These are phyloP conservation scores for Mythimna loreyi DNA, from an alignment of 2,888 invertebrate species.

Conservation along the genomic window DNA sequence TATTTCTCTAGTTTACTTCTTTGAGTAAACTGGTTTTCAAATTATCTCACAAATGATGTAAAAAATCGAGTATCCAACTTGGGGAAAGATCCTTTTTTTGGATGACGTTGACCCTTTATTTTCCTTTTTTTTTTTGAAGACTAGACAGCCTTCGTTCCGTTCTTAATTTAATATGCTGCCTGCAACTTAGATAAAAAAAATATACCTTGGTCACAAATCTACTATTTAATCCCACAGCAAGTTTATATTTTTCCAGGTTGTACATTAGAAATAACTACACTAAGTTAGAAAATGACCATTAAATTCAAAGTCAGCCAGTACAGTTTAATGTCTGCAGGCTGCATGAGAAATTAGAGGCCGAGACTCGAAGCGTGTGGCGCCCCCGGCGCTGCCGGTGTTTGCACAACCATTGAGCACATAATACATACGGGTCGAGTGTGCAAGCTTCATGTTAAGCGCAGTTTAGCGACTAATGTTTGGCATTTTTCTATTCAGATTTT, in stretches of 20 bases:
- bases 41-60: no score
- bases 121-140: no score
- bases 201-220: no score
- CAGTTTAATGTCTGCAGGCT: conserved; percentile 23
- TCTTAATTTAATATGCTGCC: no score
- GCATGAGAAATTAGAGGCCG: conserved; percentile 22
- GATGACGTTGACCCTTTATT: no score
- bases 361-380: conserved; percentile 9
- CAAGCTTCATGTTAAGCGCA: conserved; percentile 23
- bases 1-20: no score
- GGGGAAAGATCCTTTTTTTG: no score
- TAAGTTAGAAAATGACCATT: neutral
- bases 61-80: no score
- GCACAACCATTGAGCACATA: conserved; percentile 30
- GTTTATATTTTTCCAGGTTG: neutral
- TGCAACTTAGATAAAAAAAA: no score
- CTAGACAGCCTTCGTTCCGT: no score
- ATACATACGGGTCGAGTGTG: conserved; percentile 29
- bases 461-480: conserved; percentile 14
- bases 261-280: neutral
- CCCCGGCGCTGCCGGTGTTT: conserved; percentile 29
- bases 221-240: no score
- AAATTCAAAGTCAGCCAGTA: conserved; percentile 11
- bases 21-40: no score
- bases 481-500: neutral